Evolutionary conservation across 2,888 invertebrate genomes (phyloP), one percentile per base, ranked within the genome.

Genomic region (Trichogramma evanescens): DNA sequence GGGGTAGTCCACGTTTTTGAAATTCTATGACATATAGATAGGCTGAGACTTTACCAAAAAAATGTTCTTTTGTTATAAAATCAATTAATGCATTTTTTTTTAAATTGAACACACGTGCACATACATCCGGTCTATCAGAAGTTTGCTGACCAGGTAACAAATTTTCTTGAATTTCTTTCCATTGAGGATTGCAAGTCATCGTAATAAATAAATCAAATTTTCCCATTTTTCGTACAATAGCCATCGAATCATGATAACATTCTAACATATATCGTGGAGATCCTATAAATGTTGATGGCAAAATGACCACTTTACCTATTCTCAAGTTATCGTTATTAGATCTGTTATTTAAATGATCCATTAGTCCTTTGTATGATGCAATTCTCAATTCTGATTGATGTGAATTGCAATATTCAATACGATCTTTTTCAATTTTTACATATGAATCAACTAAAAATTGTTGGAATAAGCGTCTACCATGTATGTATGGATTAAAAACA

Each of bases 211-310:
- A 13, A 64, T 65, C 58, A n/a, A 64, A 61, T 62, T 65, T 65
- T 39, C 63, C 64, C 42, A 52, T 56, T 39, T 65, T 60, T 41
- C 59, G 38, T 6, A 63, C 65, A 43, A 65, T 62, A 4, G 60
- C 61, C 67, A 67, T 67, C 7, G 66, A 62, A 57, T 68, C 67
- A 51, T 67, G 66, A 54, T 63, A 65, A 46, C 54, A 49, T n/a
- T 64, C 59, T 54, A 59, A 46, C 65, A 64, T 64, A 52, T 66
- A 59, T 8, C 62, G 58, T 3, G 63, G 61, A 43, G 62, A 65
- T 38, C 64, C 63, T 44, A 55, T 54, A 46, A 64, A 66, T 6
- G 62, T 41, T 8, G 59, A 64, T 48, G 63, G 62, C 40, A 62
- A 49, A 54, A 63, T 59, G 6, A 65, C 9, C 50, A 64, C 59